Evolutionary conservation across 2,888 invertebrate species (phyloP).

Genomic region (Stenodera caucasica): DNA sequence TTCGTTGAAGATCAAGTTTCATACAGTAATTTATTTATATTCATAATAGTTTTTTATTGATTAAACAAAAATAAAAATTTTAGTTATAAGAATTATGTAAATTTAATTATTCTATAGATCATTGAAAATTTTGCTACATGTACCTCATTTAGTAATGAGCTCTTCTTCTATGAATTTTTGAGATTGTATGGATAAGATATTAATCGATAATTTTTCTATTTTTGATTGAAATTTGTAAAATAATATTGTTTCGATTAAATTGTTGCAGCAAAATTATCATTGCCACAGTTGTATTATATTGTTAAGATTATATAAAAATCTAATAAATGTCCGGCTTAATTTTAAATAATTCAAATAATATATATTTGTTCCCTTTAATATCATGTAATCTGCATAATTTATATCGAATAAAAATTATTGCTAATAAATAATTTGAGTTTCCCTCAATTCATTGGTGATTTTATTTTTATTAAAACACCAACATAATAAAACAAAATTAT

Average conservation of each 20-base stretch:
- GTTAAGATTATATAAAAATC: constrained; percentile 2
- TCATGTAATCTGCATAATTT: too few species aligned
- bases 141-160: constrained; percentile 3
- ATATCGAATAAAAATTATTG: too few species aligned
- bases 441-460: not conserved
- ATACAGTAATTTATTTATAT: not conserved
- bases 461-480: not conserved
- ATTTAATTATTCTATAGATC: not conserved
- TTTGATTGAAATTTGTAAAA: not conserved
- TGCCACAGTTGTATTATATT: not conserved
- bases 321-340: constrained; percentile 3
- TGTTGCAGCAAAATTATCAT: not conserved
- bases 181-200: not conserved
- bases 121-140: not conserved
- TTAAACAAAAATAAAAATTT: too few species aligned
- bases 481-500: not conserved
- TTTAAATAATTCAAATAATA: too few species aligned
- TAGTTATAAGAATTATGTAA: too few species aligned
- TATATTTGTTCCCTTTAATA: too few species aligned
- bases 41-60: not conserved
- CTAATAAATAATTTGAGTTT: not conserved
- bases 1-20: not conserved
- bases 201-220: not conserved
- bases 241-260: not conserved
- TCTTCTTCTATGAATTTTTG: not conserved